Base-by-base conservation (phyloP, 2,888 invertebrate species). In the Eucriotettix oculatus region DNA sequence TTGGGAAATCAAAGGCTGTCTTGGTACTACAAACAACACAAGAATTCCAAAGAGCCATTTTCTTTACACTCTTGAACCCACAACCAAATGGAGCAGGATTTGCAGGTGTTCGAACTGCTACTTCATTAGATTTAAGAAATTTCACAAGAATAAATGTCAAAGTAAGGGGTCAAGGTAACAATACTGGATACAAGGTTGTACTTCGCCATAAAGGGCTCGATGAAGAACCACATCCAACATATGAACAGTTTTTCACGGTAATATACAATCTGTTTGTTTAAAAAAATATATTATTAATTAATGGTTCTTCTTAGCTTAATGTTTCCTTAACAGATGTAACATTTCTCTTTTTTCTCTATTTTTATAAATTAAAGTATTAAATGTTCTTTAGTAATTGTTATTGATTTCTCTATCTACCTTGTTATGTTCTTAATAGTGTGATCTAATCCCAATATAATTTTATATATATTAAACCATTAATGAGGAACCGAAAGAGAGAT, bases 31-130 rank as follows among this genome's bases (percentile, higher is more conserved):
- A 84, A 67, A 77, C 79, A 66, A 82, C 83, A 55, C 73, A 75
- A 64, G 71, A 76, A 43, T 83, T 80, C 64, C 78, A 81, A 68
- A 71, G 82, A 68, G 84, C 80, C 0, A 74, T 84, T 66, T 79
- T 84, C 66, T 84, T 84, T 66, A 78, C 80, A 5, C 70, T 84
- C 56, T 68, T 84, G 29, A 84, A 83, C 68, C 84, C 84, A 7
- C 84, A 84, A 71, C 74, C 78, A 10, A 83, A 84, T 65, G 84
- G 84, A 1, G 84, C 84, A 29, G 82, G 83, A 1, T 84, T 84
- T 69, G 83, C 83, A 42, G 84, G 84, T 12, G 75, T 81, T 63
- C 71, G 79, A 63, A 77, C 75, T n/a, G 66, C 72, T 14, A 75
- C 74, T 10, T 68, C 72, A 29, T 75, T 80, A 60, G 71, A 84